phyloP scores from a whole-genome alignment of 2,888 invertebrate species.

The Hylaea fasciaria region DNA sequence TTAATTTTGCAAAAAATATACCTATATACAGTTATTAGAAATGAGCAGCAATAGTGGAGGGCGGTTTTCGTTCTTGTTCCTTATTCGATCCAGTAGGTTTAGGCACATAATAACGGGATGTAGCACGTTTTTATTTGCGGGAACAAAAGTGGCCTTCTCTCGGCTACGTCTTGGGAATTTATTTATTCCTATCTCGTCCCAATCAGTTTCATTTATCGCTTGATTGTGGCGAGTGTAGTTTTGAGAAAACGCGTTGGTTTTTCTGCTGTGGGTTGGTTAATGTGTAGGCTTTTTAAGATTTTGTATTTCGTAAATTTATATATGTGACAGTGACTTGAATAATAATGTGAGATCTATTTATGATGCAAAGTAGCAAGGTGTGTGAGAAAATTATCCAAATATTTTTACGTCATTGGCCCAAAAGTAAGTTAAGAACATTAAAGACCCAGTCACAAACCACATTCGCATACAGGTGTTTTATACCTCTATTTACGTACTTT shows the following conservation, averaged over 20 bases:
- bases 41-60: slow-evolving; percentile 21
- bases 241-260: slow-evolving; percentile 10
- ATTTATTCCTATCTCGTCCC: slow-evolving; percentile 47
- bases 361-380: not conserved
- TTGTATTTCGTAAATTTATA: not conserved
- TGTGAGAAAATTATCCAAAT: not conserved
- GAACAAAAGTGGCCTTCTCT: slow-evolving; percentile 43
- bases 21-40: slow-evolving; percentile 27
- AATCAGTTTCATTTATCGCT: slow-evolving; percentile 44
- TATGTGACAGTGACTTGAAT: no score
- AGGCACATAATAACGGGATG: slow-evolving; percentile 46
- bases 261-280: not conserved
- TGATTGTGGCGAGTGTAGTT: slow-evolving; percentile 29
- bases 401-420: not conserved
- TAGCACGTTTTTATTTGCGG: slow-evolving; percentile 48
- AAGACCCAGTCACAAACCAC: no score
- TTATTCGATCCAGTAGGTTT: slow-evolving; percentile 40
- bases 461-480: no score
- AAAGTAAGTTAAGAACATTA: no score
- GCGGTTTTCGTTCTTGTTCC: slow-evolving; percentile 16
- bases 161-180: slow-evolving; percentile 43
- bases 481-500: no score
- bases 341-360: not conserved
- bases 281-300: not conserved
- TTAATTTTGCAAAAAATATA: not conserved